Conservation (phyloP, 2,888 invertebrate genomes). For the Miltochrista miniata region DNA sequence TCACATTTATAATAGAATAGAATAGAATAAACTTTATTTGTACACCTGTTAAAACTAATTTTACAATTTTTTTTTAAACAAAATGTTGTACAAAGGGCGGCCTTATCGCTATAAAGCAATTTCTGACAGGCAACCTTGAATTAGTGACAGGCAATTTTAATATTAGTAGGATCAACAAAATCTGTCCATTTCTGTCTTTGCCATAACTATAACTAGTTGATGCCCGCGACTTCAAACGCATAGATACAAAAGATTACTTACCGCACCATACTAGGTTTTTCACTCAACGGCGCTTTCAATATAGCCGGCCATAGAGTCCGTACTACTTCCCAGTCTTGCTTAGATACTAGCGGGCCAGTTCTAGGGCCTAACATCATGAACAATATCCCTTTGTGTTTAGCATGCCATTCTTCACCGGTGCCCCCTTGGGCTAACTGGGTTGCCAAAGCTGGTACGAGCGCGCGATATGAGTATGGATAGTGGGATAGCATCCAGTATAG, state of each 20-base stretch:
- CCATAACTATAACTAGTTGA: too few relatives aligned
- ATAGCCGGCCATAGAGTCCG: slow-evolving; percentile 90
- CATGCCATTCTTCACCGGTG: slow-evolving; percentile 78
- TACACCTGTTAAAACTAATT: too few relatives aligned
- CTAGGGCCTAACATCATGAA: slow-evolving; percentile 89
- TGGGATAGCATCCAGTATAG: slow-evolving; percentile 85
- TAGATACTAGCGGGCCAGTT: slow-evolving; percentile 85
- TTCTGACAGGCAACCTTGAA: too few relatives aligned
- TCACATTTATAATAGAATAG: too few relatives aligned
- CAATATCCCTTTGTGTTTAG: slow-evolving; percentile 86
- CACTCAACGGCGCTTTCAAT: slow-evolving; percentile 90
- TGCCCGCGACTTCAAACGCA: too few relatives aligned
- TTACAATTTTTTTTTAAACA: too few relatives aligned
- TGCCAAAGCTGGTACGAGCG: slow-evolving; percentile 85
- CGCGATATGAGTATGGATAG: slow-evolving; percentile 88
- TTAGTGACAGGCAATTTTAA: too few relatives aligned
- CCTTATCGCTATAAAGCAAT: too few relatives aligned
- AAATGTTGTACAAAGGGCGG: too few relatives aligned
- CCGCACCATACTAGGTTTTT: slow-evolving; percentile 91
- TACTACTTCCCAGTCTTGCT: slow-evolving; percentile 90
- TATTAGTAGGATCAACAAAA: too few relatives aligned
- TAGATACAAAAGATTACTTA: slow-evolving; percentile 29
- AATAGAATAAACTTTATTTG: too few relatives aligned
- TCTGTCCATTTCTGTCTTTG: too few relatives aligned
- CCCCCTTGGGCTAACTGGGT: slow-evolving; percentile 81